Base-by-base conservation (phyloP, 2,888 invertebrate species). In the Eumacrocentrus americanus region DNA sequence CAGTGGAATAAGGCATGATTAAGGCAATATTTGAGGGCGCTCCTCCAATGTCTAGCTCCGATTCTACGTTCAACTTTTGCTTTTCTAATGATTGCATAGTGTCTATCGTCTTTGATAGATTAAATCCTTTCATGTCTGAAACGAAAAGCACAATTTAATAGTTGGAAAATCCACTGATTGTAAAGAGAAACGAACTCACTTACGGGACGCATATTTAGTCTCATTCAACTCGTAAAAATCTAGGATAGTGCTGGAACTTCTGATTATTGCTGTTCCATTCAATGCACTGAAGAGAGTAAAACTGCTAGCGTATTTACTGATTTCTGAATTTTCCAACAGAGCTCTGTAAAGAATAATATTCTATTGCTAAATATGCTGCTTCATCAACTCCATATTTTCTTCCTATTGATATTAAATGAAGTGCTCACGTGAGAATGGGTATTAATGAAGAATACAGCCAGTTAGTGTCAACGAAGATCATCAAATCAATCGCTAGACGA, bases 11-110 rank as follows among this genome's bases (percentile, higher is more conserved):
- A 1, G 91, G 84, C 7, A 91, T 74, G 67, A 90, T 84, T 40
- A 92, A 72, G 2, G 88, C 84, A n/a, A 91, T 84, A 20, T 87
- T 83, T 0, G 91, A 87, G 66, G 85, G 86, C 20, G 89, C 89
- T 29, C 90, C 89, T 0, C 86, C 84, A 46, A 85, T 84, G 58
- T 84, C 84, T 1, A 73, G 74, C 0, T 68, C 67, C 64, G 83
- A 82, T 73, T 90, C 88, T 2, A 80, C 81, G 47, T 86, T 82
- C 64, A 91, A 78, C 66, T 85, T 83, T 2, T 74, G 70, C 55
- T 81, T 82, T 68, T 87, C 84, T 38, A 85, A 70, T 12, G 75
- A 70, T 60, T 85, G 83, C 18, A 90, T 78, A 22, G 81, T 81
- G 25, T 83, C 82, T 11, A 89, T 76, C 20, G 87, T 82, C 46